Evolutionary conservation across 2,888 invertebrate species (phyloP).

Genomic region (Stenolophus ochropezus): DNA sequence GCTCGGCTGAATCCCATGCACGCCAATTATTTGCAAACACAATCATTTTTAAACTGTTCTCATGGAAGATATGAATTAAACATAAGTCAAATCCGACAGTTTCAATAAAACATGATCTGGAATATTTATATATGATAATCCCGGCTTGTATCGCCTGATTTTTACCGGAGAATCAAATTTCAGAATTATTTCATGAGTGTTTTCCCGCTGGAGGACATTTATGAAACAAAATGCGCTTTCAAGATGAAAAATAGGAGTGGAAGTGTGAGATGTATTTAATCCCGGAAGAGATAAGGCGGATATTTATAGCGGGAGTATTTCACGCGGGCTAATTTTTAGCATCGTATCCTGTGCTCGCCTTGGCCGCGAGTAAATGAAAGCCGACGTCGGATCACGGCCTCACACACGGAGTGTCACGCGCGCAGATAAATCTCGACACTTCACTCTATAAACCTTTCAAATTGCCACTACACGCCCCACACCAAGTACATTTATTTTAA

Average conservation of each 20-base stretch:
- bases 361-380: background rate
- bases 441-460: background rate
- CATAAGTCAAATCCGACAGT: slow-evolving; percentile 25
- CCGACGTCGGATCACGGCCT: background rate
- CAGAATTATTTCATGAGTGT: background rate
- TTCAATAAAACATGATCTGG: slow-evolving; percentile 42
- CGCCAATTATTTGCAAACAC: background rate
- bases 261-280: slow-evolving; percentile 13
- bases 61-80: slow-evolving; percentile 28
- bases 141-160: slow-evolving; percentile 1
- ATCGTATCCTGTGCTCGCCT: no score
- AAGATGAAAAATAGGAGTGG: background rate
- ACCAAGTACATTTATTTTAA: background rate
- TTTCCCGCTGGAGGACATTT: background rate
- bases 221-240: slow-evolving; percentile 14
- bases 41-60: background rate
- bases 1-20: background rate
- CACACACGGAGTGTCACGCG: background rate
- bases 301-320: slow-evolving; percentile 33
- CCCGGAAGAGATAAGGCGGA: background rate
- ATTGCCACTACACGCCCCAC: background rate
- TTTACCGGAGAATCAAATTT: background rate
- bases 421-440: background rate
- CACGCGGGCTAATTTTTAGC: slow-evolving; percentile 2
- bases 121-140: slow-evolving; percentile 30